Base-by-base conservation (phyloP, 2,888 invertebrate species). In the Danaus chrysippus region DNA sequence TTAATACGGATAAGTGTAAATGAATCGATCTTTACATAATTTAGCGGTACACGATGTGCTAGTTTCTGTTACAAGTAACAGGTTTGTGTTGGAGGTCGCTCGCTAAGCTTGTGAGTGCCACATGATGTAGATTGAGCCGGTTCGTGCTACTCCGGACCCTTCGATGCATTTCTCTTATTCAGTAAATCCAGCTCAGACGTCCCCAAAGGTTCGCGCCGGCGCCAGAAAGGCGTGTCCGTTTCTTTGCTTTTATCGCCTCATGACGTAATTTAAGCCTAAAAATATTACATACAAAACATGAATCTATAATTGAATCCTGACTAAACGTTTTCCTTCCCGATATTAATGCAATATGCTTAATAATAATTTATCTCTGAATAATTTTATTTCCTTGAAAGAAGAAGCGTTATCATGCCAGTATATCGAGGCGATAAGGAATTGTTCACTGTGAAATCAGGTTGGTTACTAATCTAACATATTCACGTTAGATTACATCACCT, bases 51-150 rank as follows among this genome's bases (percentile, higher is more conserved):
- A 74, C 75, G 71, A 74, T 74, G 73, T 72, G 78, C 75, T 75
- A 79, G 82, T 82, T 84, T 83, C 73, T 80, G 80, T 84, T 86
- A 82, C 83, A 83, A 77, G 86, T 90, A 89, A 90, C 90, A 87
- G 91, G 91, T 90, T 91, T 87, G 86, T 82, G 86, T 83, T 83
- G 84, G 87, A 87, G 88, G 89, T 84, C 89, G 86, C 77, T 78
- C 82, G 87, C 86, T 86, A 85, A 87, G 87, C 85, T 84, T 77
- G 84, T 34, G 23, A 23, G 23, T 84, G 76, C 86, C 87, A 86
- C 86, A 72, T 71, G 71, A 88, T 89, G 82, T 87, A 81, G 81
- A 84, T 77, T 76, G 82, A 78, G 78, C 82, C 78, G 83, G 79
- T 80, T 76, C 75, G 77, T 69, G 76, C 76, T 78, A 76, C 77